A percentile compares a stretch with the other conserved stretches of the same genome.
These are phyloP conservation scores for Eupithecia exiguata DNA, from an alignment of 2,888 invertebrate species.

Conservation along the genomic window DNA sequence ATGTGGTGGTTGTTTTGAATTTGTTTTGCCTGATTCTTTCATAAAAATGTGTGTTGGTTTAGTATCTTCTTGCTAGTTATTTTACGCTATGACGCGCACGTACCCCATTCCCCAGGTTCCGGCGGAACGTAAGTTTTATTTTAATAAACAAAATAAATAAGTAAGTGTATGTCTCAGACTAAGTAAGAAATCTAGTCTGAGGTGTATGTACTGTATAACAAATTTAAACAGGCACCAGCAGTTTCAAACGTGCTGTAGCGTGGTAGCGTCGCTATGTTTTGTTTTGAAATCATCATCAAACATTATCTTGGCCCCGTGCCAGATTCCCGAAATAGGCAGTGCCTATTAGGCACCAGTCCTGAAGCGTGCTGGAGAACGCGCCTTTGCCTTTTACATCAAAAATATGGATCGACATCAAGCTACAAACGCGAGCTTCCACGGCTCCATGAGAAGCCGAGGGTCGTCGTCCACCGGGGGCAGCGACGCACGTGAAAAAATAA, in stretches of 20 bases:
- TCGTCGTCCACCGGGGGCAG: constrained; percentile 87
- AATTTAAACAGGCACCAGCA: background rate
- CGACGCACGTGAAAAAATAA: constrained; percentile 89
- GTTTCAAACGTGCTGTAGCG: background rate
- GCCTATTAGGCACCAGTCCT: too few relatives aligned
- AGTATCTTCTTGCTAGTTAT: too few relatives aligned
- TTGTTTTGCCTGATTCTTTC: too few relatives aligned
- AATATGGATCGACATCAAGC: constrained; percentile 70
- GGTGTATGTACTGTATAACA: too few relatives aligned
- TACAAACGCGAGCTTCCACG: constrained; percentile 78
- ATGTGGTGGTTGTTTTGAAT: too few relatives aligned
- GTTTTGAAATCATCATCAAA: constrained; percentile 67
- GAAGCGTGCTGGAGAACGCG: constrained; percentile 49
- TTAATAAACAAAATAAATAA: too few relatives aligned
- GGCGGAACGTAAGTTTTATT: too few relatives aligned
- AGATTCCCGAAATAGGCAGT: constrained; percentile 73
- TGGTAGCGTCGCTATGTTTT: constrained; percentile 22
- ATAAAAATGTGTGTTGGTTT: too few relatives aligned
- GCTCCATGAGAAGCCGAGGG: constrained; percentile 86
- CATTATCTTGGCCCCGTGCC: constrained; percentile 64
- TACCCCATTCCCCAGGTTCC: too few relatives aligned
- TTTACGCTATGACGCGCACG: too few relatives aligned
- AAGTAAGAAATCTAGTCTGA: too few relatives aligned
- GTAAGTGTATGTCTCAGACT: too few relatives aligned
- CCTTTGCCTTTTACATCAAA: constrained; percentile 38